Evolutionary conservation across 2,797 vertebrate species (phyloP), one percentile per base, ranked within the genome.

Genomic region (Amblyraja radiata): DNA sequence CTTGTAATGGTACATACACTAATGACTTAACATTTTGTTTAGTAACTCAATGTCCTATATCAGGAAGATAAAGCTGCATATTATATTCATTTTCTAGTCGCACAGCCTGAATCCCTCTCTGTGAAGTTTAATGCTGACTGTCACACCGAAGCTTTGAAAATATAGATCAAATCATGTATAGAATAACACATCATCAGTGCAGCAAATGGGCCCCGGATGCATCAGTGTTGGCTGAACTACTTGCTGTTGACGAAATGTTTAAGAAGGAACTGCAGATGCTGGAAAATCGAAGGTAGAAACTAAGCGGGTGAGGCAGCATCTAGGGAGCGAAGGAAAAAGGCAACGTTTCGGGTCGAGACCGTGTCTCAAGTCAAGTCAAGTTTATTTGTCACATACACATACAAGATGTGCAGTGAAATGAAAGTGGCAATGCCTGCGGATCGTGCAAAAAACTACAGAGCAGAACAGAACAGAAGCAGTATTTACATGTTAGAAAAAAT

Each of bases 1-100:
- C 18, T 80, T 36, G 32, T 28, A 2, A 1, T 71, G 16, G 13
- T 46, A 28, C 32, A 5, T 13, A 46, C 21, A 39, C 32, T 73
- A 68, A 68, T 28, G 25, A 54, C 28, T 14, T 39, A 36, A 54
- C 18, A 74, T 14, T 8, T 36, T 25, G 21, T 61, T 91, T 91
- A 46, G 36, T 23, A 39, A 28, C 9, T 23, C 6, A 14, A 13
- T 9, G 6, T 1, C 36, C 39, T 84, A 54, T 74, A 36, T 54
- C 39, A 71, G 68, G 74, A 74, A 54, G 8, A 74, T 21, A 88
- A 92, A 28, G 65, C 14, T 36, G 46, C 21, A 54, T 54, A 46
- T 83, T 83, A 10, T 83, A 65, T 88, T 73, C 9, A 46, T 91
- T 68, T 71, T 73, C 88, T 91, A 36, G 73, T 91, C 54, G 32